Conservation (phyloP, 1,140 invertebrate species). For the Drosophila dunni region DNA sequence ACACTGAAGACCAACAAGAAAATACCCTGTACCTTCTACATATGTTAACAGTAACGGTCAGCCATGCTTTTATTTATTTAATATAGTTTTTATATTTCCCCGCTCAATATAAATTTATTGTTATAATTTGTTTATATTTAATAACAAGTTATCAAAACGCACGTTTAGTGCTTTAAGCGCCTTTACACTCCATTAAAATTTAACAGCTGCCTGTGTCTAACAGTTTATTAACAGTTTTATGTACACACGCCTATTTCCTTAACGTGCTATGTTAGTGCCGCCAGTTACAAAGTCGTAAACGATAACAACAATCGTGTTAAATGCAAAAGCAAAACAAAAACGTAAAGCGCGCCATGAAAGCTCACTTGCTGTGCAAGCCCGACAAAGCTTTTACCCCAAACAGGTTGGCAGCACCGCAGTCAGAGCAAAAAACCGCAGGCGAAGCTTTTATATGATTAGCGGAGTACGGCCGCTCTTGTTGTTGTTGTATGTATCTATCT, state of each 20-base stretch:
- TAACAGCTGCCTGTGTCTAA: background rate
- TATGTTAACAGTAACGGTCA: background rate
- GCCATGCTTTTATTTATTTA: too few relatives aligned
- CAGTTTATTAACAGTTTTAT: background rate
- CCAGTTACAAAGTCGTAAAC: background rate
- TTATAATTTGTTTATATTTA: too few relatives aligned
- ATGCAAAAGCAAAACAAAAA: constrained; percentile 9
- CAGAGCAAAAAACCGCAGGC: constrained; percentile 15
- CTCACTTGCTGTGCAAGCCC: constrained; percentile 1
- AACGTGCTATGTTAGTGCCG: background rate
- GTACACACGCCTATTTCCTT: background rate
- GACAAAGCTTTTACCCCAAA: constrained; percentile 30
- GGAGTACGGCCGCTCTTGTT: constrained; percentile 17
- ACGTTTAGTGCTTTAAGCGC: too few relatives aligned
- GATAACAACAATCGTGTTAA: background rate
- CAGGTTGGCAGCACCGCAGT: constrained; percentile 36
- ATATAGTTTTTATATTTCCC: too few relatives aligned
- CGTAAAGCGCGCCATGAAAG: constrained; percentile 12
- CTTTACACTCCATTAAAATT: background rate
- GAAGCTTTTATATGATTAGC: constrained; percentile 45
- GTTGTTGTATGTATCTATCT: constrained; percentile 29
- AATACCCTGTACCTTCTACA: constrained; percentile 2
- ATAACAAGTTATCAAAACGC: too few relatives aligned
- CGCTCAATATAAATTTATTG: too few relatives aligned
- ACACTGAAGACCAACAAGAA: background rate